Conservation (phyloP, 2,888 invertebrate genomes). For the Ichneumoninae sp. region DNA sequence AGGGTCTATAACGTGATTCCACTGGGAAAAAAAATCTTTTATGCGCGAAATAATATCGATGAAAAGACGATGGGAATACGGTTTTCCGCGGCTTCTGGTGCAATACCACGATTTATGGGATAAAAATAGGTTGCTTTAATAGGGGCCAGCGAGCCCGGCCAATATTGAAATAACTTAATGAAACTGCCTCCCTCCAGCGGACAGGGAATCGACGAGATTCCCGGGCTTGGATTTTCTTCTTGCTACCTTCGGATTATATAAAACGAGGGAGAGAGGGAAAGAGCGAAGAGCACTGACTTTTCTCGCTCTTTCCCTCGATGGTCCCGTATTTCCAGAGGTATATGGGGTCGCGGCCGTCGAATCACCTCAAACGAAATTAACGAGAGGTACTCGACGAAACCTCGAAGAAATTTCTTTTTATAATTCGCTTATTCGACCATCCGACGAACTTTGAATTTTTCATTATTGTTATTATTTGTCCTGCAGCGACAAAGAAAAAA, state of each 20-base stretch:
- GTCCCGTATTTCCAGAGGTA: constrained; percentile 33
- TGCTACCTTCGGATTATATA: constrained; percentile 47
- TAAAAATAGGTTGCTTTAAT: constrained; percentile 52
- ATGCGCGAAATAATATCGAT: constrained; percentile 5
- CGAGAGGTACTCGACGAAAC: constrained; percentile 37
- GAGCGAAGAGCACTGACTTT: constrained; percentile 31
- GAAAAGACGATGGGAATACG: constrained; percentile 25
- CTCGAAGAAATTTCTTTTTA: constrained; percentile 7
- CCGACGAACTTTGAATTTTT: constrained; percentile 30
- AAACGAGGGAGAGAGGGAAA: constrained; percentile 4
- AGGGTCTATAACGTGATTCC: constrained; percentile 5
- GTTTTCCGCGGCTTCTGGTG: constrained; percentile 27
- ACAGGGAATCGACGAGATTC: constrained; percentile 60
- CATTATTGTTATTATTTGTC: constrained; percentile 17
- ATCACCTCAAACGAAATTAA: constrained; percentile 39
- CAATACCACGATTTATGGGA: constrained; percentile 38
- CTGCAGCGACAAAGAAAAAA: not conserved
- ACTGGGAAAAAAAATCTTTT: not conserved
- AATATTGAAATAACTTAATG: constrained; percentile 68
- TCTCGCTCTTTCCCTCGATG: constrained; percentile 39
- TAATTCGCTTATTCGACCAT: constrained; percentile 3
- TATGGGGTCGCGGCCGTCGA: not conserved
- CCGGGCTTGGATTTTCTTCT: constrained; percentile 48
- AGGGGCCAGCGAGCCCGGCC: constrained; percentile 59
- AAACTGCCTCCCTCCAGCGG: constrained; percentile 46